Conservation (phyloP, 2,888 invertebrate species). For the Ceramica pisi region DNA sequence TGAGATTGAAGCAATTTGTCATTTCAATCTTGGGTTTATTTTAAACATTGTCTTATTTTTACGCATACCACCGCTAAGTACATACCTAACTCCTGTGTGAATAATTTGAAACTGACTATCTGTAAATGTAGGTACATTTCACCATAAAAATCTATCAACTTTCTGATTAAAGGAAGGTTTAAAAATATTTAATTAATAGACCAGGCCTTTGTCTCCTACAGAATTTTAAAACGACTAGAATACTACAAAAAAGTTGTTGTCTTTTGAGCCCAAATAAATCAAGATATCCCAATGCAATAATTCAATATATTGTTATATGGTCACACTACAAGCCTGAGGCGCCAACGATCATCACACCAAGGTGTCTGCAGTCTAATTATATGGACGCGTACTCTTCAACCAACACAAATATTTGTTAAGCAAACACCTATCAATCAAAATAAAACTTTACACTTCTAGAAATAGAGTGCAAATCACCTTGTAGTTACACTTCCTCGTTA, state of each 20-base stretch:
- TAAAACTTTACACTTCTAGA: conserved; percentile 56
- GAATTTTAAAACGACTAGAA: too few relatives aligned
- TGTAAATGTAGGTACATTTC: too few relatives aligned
- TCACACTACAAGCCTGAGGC: conserved; percentile 80
- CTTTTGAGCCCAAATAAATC: conserved; percentile 38
- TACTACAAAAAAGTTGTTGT: conserved; percentile 5
- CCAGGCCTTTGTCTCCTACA: too few relatives aligned
- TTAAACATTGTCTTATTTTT: too few relatives aligned
- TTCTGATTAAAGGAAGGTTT: too few relatives aligned
- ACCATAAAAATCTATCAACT: too few relatives aligned
- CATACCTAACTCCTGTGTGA: too few relatives aligned
- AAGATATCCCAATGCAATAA: conserved; percentile 60
- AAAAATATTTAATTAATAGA: too few relatives aligned
- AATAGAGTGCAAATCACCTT: conserved; percentile 68
- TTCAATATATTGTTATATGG: conserved; percentile 67
- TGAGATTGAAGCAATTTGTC: too few relatives aligned
- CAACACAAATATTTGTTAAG: conserved; percentile 84
- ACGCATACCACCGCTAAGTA: too few relatives aligned
- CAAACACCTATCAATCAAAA: conserved; percentile 66
- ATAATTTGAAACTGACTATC: too few relatives aligned
- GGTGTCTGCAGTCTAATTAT: conserved; percentile 89
- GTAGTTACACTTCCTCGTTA: conserved; percentile 65
- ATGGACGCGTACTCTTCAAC: conserved; percentile 82
- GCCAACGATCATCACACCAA: conserved; percentile 85
- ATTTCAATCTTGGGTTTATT: too few relatives aligned